Evolutionary conservation across 1,140 invertebrate genomes (phyloP), one percentile per base, ranked within the genome.

Genomic region (Sycophila sp.): DNA sequence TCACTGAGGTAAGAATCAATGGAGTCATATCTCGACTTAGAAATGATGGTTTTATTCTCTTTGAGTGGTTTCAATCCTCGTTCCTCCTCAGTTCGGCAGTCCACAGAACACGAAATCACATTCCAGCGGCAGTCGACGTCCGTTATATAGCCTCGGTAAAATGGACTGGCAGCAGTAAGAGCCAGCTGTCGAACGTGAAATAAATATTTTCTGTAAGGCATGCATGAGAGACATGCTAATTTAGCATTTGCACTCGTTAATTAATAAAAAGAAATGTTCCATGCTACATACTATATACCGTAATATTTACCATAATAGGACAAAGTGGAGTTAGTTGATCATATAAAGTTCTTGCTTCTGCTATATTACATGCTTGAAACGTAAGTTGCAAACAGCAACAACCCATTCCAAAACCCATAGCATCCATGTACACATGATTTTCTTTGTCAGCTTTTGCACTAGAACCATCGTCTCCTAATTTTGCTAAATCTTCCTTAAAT

Each of bases 351-450:
- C 96, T 89, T 5, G 98, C 98, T 89, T 99, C 98, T 47, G 90
- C 89, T 42, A 99, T 97, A 81, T 98, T 98, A 83, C 96, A 98
- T 0, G 98, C 97, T 87, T 98, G 94, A 85, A 97, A 98, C 32
- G 96, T 97, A 24, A 98, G 87, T 85, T 99, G 98, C 10, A 99
- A 88, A 83, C 98, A 99, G 79, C 95, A 98, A 81, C 95, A 98
- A 34, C 98, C 98, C 98, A 99, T 99, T 42, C 98, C 98, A 86
- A 99, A 99, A 34, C 96, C 98, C 97, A 99, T 99, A 1, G 96
- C 95, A 85, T 99, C 98, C 92, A 99, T 93, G 77, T 98, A 96
- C 69, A 99, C 92, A 80, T 96, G 94, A 87, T 98, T 92, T 2
- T 92, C 91, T 75, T 90, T 86, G 2, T 92, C 90, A n/a, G 90